Percentiles rank a stretch among this genome's conserved stretches.
phyloP scores from a whole-genome alignment of 2,113 vertebrate species.

The Pampusana beccarii region DNA sequence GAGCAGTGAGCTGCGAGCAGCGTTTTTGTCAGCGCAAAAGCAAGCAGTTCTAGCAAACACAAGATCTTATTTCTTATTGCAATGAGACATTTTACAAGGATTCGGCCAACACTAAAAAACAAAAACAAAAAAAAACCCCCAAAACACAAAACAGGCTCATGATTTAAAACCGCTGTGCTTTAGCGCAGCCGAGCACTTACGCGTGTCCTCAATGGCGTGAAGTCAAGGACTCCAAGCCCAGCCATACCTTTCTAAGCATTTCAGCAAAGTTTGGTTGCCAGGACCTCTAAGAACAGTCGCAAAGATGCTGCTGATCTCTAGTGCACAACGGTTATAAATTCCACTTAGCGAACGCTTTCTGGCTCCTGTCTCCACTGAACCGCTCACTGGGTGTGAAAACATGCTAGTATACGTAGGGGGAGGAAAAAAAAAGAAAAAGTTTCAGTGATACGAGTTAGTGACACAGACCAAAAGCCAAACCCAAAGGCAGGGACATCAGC shows the following conservation, averaged over 20 bases:
- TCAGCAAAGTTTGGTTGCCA: conserved; percentile 20
- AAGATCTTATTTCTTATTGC: conserved; percentile 20
- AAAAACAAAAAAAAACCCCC: not conserved
- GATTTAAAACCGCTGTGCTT: not conserved
- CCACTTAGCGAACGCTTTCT: not conserved
- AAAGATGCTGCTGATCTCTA: not conserved
- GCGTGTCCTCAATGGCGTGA: not conserved
- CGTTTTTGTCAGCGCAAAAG: not conserved
- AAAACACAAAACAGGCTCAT: not conserved
- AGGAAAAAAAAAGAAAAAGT: not conserved
- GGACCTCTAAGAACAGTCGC: not conserved
- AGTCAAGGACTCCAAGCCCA: not conserved
- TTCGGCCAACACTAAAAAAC: not conserved
- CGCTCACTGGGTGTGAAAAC: not conserved
- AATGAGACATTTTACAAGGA: not conserved
- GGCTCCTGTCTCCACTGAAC: not conserved
- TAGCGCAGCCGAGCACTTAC: not conserved
- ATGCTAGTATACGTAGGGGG: not conserved
- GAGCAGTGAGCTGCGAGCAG: conserved; percentile 47
- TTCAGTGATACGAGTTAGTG: not conserved
- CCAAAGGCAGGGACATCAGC: not conserved
- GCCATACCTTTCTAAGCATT: not conserved
- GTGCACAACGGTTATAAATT: not conserved
- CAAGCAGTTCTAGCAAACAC: not conserved
- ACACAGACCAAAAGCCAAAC: not conserved